A percentile compares a stretch with the other conserved stretches of the same genome.
phyloP scores from a whole-genome alignment of 2,888 invertebrate genomes.

The Lordiphosa fenestrarum region DNA sequence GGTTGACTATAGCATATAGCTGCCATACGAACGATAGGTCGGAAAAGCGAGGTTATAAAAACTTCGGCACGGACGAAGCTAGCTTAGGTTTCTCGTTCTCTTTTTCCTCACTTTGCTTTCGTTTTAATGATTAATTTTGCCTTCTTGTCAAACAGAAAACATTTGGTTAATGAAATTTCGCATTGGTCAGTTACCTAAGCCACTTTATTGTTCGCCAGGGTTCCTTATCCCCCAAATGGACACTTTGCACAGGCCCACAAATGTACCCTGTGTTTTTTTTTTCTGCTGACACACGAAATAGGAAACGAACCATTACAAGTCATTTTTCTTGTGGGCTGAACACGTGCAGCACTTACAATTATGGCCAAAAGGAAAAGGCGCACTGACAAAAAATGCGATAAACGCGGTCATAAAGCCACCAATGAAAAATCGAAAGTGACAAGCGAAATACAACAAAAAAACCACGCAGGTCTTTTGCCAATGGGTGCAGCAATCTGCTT shows the following conservation, averaged over 20 bases:
- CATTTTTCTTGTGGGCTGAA: conserved; percentile 46
- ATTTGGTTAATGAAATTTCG: no score
- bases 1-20: no score
- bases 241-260: conserved; percentile 10
- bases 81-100: no score
- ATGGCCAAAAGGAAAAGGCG: conserved; percentile 24
- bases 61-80: no score
- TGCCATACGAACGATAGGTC: no score
- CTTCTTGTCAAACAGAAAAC: no score
- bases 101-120: no score
- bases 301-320: conserved; percentile 40
- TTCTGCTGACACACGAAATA: conserved; percentile 37
- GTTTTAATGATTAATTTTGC: no score
- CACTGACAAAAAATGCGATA: conserved; percentile 11
- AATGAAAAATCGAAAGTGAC: conserved; percentile 67
- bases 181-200: conserved; percentile 1
- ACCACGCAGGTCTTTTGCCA: conserved; percentile 14
- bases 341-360: conserved; percentile 60
- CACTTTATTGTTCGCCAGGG: neutral
- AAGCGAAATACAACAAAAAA: conserved; percentile 21
- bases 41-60: no score
- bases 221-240: conserved; percentile 6
- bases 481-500: conserved; percentile 47
- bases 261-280: conserved; percentile 4
- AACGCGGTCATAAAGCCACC: conserved; percentile 21